Evolutionary conservation across 2,797 vertebrate genomes (phyloP).

Genomic region (Urosaurus nigricauda): DNA sequence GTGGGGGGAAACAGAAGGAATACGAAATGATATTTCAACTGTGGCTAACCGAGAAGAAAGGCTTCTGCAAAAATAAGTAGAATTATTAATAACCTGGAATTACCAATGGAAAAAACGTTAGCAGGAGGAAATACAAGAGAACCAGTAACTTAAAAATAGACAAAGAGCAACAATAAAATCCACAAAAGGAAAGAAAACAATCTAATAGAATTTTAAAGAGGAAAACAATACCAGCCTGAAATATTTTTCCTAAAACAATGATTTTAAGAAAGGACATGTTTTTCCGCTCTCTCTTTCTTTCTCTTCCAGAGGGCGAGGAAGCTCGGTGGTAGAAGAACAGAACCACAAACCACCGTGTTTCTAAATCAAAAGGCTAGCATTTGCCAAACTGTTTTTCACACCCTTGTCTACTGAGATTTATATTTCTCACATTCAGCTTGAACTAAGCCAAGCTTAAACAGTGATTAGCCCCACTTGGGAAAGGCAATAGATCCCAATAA

Average conservation of each 20-base stretch:
- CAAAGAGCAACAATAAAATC: constrained; percentile 30
- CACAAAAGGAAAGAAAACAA: constrained; percentile 28
- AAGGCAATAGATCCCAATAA: constrained; percentile 29
- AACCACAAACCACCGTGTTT: constrained; percentile 55
- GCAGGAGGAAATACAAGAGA: constrained; percentile 52
- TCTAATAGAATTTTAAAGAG: constrained; percentile 34
- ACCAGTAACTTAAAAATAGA: constrained; percentile 42
- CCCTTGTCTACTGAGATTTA: constrained; percentile 1
- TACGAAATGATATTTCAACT: constrained; percentile 70
- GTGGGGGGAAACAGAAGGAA: constrained; percentile 55
- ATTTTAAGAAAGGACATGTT: constrained; percentile 10
- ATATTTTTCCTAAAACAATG: constrained; percentile 14
- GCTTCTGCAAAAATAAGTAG: constrained; percentile 66
- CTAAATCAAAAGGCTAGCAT: constrained; percentile 49
- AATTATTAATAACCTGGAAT: constrained; percentile 50
- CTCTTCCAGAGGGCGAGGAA: constrained; percentile 18
- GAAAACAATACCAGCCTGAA: background rate
- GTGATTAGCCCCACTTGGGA: background rate
- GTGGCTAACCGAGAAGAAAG: constrained; percentile 59
- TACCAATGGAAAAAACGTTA: constrained; percentile 22
- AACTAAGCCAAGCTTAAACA: background rate
- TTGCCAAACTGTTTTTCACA: constrained; percentile 63
- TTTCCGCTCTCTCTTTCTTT: background rate
- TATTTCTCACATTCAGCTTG: background rate
- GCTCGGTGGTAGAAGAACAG: constrained; percentile 59